Evolutionary conservation across 2,888 invertebrate species (phyloP).

Genomic region (Drosophila mettleri): DNA sequence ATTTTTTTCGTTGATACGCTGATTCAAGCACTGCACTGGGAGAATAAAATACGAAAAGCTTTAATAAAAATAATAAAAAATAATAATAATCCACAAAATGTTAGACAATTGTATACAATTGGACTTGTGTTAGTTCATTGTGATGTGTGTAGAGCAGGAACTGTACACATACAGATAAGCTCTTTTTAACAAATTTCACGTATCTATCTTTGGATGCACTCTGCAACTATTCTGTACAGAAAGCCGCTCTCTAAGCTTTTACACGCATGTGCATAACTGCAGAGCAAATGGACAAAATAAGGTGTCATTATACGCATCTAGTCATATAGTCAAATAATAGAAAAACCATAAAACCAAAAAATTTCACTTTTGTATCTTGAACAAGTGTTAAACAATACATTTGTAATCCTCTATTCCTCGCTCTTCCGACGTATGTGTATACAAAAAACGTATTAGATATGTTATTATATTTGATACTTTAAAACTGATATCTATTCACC

Average conservation of each 20-base stretch:
- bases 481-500: conserved; percentile 61
- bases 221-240: neutral
- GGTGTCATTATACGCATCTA: conserved; percentile 2
- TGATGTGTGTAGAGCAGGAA: conserved; percentile 38
- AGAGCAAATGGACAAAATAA: conserved; percentile 21
- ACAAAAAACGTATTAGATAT: conserved; percentile 6
- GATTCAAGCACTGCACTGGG: conserved; percentile 36
- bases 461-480: conserved; percentile 11
- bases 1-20: conserved; percentile 39
- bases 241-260: conserved; percentile 23
- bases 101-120: conserved; percentile 52
- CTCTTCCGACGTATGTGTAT: neutral
- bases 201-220: neutral
- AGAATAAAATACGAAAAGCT: conserved; percentile 48
- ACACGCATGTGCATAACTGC: conserved; percentile 49
- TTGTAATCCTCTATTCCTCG: neutral
- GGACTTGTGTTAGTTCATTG: conserved; percentile 19
- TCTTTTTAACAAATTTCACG: conserved; percentile 2
- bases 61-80: conserved; percentile 61
- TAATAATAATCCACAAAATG: conserved; percentile 29
- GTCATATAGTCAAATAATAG: neutral
- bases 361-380: too few species aligned
- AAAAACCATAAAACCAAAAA: neutral
- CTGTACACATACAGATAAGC: conserved; percentile 12
- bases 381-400: neutral